phyloP scores from a whole-genome alignment of 2,888 invertebrate genomes.

The Lamellibrachia satsuma region DNA sequence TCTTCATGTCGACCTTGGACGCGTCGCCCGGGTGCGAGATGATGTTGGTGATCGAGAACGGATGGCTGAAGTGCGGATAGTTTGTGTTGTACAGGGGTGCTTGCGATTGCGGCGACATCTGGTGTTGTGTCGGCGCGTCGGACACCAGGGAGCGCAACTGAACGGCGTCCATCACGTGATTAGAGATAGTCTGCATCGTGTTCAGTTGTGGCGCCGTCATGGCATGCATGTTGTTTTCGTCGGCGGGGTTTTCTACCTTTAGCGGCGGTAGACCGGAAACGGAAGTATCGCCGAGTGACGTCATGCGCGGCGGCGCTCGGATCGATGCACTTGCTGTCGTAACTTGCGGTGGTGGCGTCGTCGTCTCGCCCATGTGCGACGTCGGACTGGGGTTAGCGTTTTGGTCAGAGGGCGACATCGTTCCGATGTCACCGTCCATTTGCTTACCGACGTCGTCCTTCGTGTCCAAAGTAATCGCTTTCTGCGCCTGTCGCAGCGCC shows the following conservation, averaged over 20 bases:
- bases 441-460: background rate
- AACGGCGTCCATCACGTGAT: conserved; percentile 27
- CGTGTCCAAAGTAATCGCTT: conserved; percentile 21
- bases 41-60: conserved; percentile 93
- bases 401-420: conserved; percentile 18
- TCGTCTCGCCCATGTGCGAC: conserved; percentile 18
- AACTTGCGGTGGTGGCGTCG: background rate
- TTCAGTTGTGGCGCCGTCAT: background rate
- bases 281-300: background rate
- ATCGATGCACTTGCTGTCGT: conserved; percentile 22
- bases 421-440: background rate
- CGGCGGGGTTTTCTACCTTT: background rate
- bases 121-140: conserved; percentile 30
- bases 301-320: conserved; percentile 21
- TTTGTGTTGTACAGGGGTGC: background rate
- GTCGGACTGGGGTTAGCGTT: conserved; percentile 28
- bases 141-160: conserved; percentile 26
- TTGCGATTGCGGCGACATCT: conserved; percentile 29
- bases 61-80: conserved; percentile 73
- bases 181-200: conserved; percentile 19
- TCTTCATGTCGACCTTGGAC: conserved; percentile 84
- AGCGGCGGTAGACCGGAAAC: background rate
- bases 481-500: conserved; percentile 36
- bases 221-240: background rate
- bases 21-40: conserved; percentile 78